Evolutionary conservation across 2,888 invertebrate genomes (phyloP).

Genomic region (Ornithoptera priamus): DNA sequence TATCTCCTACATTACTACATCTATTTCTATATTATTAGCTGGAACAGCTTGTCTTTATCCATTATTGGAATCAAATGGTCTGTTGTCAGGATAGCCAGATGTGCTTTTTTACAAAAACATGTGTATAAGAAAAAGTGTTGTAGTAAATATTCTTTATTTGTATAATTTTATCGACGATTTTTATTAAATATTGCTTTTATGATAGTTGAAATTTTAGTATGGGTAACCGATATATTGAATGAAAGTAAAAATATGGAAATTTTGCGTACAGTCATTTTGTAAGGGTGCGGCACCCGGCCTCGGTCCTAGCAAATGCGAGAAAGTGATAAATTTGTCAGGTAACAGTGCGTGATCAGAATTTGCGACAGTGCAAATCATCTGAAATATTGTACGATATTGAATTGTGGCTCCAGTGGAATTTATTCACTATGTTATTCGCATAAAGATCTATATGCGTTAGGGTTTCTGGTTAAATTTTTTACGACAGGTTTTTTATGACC

Average conservation of each 20-base stretch:
- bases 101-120: too few relatives aligned
- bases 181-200: not conserved
- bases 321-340: constrained; percentile 76
- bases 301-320: constrained; percentile 49
- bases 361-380: constrained; percentile 61
- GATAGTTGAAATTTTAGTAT: constrained; percentile 3
- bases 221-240: constrained; percentile 21
- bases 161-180: not conserved
- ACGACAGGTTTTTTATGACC: constrained; percentile 39
- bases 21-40: too few relatives aligned
- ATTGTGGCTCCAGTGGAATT: constrained; percentile 56
- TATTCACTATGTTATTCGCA: constrained; percentile 41
- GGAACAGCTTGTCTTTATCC: too few relatives aligned
- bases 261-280: constrained; percentile 34
- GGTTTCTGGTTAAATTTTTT: constrained; percentile 34
- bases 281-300: constrained; percentile 38
- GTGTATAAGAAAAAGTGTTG: too few relatives aligned
- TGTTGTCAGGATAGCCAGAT: too few relatives aligned
- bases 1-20: too few relatives aligned
- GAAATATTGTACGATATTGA: constrained; percentile 69
- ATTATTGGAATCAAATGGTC: too few relatives aligned
- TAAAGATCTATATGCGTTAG: constrained; percentile 34
- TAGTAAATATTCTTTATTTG: too few relatives aligned
- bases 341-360: constrained; percentile 68
- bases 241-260: constrained; percentile 34